Conservation (phyloP, 2,797 vertebrate species). For the Glyptemys insculpta region DNA sequence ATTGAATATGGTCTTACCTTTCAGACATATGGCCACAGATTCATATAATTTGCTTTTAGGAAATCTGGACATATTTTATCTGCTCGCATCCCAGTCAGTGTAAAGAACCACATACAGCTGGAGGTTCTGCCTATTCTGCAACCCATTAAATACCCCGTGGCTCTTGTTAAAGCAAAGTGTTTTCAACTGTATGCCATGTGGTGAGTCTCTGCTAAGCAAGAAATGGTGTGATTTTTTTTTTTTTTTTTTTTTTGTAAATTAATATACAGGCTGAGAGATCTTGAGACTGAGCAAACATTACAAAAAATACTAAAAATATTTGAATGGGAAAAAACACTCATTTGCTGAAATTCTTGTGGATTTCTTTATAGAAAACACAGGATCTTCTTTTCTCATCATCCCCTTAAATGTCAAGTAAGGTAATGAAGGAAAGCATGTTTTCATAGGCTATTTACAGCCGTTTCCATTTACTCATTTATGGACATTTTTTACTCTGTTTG, state of each 20-base stretch:
- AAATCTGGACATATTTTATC: conserved; percentile 73
- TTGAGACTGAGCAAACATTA: conserved; percentile 64
- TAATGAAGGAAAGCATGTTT: conserved; percentile 40
- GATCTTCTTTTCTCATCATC: conserved; percentile 54
- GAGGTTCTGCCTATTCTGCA: conserved; percentile 42
- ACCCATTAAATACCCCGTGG: conserved; percentile 50
- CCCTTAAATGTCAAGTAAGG: conserved; percentile 20
- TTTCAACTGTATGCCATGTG: conserved; percentile 62
- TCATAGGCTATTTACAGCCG: conserved; percentile 11
- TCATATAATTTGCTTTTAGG: conserved; percentile 56
- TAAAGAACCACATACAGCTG: conserved; percentile 11
- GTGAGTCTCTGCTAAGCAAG: conserved; percentile 49
- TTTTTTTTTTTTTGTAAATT: conserved; percentile 12
- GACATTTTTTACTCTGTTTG: conserved; percentile 55
- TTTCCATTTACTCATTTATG: conserved; percentile 52
- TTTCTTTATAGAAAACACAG: conserved; percentile 49
- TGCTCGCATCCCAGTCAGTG: conserved; percentile 33
- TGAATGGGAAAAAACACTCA: conserved; percentile 58
- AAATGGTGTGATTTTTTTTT: conserved; percentile 3
- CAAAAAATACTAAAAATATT: conserved; percentile 74
- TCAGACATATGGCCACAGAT: conserved; percentile 66
- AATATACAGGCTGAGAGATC: conserved; percentile 55
- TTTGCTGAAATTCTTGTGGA: conserved; percentile 57
- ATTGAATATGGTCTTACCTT: conserved; percentile 67
- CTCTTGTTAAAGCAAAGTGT: conserved; percentile 58